phyloP scores from a whole-genome alignment of 2,797 vertebrate genomes.

The Acanthurus lineatus region DNA sequence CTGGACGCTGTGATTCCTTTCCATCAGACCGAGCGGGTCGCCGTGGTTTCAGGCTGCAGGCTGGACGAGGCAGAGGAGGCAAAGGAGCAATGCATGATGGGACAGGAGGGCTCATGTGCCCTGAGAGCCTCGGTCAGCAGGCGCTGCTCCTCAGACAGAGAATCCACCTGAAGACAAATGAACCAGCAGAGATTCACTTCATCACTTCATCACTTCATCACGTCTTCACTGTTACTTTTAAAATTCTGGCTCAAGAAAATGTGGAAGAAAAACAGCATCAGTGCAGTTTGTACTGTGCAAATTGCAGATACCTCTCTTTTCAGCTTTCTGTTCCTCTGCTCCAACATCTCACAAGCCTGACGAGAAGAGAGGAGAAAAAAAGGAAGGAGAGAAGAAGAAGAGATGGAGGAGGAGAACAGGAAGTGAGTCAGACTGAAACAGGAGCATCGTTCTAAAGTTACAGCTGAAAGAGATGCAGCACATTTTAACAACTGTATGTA shows the following conservation, averaged over 20 bases:
- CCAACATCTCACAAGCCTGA: conserved; percentile 92
- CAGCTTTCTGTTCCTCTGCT: conserved; percentile 91
- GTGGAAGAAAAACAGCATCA: no score
- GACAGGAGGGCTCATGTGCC: conserved; percentile 91
- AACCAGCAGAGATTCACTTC: neutral
- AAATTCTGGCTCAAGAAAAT: no score
- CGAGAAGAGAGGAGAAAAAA: neutral
- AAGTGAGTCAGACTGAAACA: neutral
- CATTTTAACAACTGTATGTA: no score
- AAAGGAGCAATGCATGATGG: conserved; percentile 87
- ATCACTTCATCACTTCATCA: no score
- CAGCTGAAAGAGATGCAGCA: no score
- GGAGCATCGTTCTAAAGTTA: no score
- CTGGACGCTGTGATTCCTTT: neutral
- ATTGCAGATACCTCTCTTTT: conserved; percentile 85
- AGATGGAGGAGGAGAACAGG: neutral
- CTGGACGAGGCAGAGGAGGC: conserved; percentile 60
- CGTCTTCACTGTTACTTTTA: no score
- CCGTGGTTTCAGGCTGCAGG: conserved; percentile 31
- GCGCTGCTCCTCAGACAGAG: conserved; percentile 90
- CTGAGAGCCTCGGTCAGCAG: conserved; percentile 88
- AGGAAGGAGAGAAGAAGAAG: neutral
- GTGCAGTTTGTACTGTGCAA: no score
- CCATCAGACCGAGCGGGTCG: conserved; percentile 28
- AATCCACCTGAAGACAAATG: conserved; percentile 80